Base-by-base conservation (phyloP, 2,888 invertebrate genomes). In the Xestobium rufovillosum region DNA sequence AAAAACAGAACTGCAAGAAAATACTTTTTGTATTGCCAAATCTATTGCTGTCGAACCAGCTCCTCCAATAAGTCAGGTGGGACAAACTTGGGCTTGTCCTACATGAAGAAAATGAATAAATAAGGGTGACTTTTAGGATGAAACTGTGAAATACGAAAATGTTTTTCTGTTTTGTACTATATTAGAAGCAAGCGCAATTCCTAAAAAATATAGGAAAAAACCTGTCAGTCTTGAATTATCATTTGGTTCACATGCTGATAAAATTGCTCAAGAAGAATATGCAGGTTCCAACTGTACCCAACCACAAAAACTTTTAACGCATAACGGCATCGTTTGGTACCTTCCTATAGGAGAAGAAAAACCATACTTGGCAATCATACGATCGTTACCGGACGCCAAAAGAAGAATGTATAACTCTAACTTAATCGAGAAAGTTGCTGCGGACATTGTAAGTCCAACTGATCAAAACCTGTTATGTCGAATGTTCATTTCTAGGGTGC, bases 381-480 rank as follows among this genome's bases (percentile, higher is more conserved):
- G 71, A 0, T 63, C 66, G 36, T 73, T 79, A 53, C 82, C 83
- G 3, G 82, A 83, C 59, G 73, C 78, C 43, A 68, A 80, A 39
- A 72, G 75, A 48, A 67, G 82, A 43, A 71, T 82, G 59, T 78
- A 72, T 53, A 76, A 77, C 50, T 73, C 75, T 32, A 87, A 86
- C 59, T 73, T 77, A 55, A 63, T 85, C 2, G 58, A 67, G 4
- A 73, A 71, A 43, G 78, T 84, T 19, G 67, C 70, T 3, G 60
- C 63, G 4, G 69, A 71, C 52, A 63, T 84, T 65, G 83, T 83
- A 59, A 61, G 65, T 55, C n/a, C n/a, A n/a, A n/a, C n/a, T n/a
- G n/a, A n/a, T n/a, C n/a, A n/a, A n/a, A n/a, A n/a, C n/a, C n/a
- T n/a, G n/a, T n/a, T n/a, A n/a, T 12, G 30, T 17, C 26, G 11